These are phyloP conservation scores for Tachyglossus aculeatus DNA, from an alignment of 2,797 vertebrate genomes.

Conservation along the genomic window DNA sequence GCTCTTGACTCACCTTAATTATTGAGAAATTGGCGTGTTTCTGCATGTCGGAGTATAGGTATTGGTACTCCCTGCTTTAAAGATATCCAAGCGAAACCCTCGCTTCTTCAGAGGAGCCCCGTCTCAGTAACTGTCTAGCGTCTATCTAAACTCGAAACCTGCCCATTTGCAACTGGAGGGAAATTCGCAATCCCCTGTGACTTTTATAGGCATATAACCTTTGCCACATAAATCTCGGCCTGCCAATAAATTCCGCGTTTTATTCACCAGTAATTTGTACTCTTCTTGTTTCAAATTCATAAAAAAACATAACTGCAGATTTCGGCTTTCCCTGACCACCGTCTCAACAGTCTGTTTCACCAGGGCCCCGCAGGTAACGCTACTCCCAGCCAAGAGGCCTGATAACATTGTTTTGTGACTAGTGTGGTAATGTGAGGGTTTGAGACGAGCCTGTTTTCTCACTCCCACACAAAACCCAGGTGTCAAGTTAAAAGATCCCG, in stretches of 20 bases:
- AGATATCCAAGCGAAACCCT: background rate
- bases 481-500: rapidly evolving
- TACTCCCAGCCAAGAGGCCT: no score
- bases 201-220: background rate
- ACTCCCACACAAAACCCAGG: rapidly evolving
- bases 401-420: background rate
- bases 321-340: no score
- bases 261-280: background rate
- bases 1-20: conserved; percentile 36
- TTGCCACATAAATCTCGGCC: background rate
- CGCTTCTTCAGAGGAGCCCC: background rate
- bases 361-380: no score
- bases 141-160: background rate
- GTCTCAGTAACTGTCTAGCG: conserved; percentile 19
- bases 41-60: background rate
- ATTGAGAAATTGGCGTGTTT: background rate
- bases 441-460: background rate
- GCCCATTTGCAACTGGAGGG: background rate
- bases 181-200: background rate
- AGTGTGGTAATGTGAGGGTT: background rate
- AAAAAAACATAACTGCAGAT: background rate
- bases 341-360: no score
- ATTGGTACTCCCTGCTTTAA: background rate
- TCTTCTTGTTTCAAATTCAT: background rate
- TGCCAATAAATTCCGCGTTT: background rate